Evolutionary conservation across 2,113 vertebrate species (phyloP).

Genomic region (Machaerirhynchus nigripectus): DNA sequence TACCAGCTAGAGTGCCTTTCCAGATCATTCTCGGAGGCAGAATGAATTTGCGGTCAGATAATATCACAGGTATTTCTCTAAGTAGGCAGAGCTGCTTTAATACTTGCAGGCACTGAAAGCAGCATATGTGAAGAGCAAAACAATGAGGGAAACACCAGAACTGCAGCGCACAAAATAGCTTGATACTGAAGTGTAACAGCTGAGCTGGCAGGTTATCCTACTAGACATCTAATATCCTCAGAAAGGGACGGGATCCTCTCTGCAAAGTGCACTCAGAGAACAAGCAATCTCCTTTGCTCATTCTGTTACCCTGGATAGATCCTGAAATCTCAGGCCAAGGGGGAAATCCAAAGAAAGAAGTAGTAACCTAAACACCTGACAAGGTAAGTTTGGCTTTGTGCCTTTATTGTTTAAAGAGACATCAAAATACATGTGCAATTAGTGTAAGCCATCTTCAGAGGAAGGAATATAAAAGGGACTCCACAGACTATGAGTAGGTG

Average conservation of each 20-base stretch:
- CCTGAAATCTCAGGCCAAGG: neutral
- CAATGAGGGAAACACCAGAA: neutral
- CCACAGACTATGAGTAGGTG: neutral
- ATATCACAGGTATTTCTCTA: neutral
- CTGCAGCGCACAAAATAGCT: neutral
- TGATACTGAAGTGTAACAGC: neutral
- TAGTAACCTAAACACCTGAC: neutral
- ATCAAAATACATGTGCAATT: neutral
- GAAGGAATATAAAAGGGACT: neutral
- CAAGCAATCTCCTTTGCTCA: neutral
- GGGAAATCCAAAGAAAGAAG: neutral
- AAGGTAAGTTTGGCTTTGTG: neutral
- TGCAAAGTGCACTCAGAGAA: neutral
- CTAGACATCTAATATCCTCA: neutral
- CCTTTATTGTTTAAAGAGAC: neutral
- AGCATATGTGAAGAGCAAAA: neutral
- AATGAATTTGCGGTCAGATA: conserved; percentile 41
- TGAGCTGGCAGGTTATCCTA: neutral
- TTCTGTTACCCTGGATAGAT: neutral
- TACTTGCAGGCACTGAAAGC: neutral
- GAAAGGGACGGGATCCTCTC: neutral
- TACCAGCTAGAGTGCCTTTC: neutral
- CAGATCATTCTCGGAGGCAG: neutral
- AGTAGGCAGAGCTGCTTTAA: neutral
- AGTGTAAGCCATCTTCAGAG: neutral